Base-by-base conservation (phyloP, 2,113 vertebrate species). In the Uria aalge region DNA sequence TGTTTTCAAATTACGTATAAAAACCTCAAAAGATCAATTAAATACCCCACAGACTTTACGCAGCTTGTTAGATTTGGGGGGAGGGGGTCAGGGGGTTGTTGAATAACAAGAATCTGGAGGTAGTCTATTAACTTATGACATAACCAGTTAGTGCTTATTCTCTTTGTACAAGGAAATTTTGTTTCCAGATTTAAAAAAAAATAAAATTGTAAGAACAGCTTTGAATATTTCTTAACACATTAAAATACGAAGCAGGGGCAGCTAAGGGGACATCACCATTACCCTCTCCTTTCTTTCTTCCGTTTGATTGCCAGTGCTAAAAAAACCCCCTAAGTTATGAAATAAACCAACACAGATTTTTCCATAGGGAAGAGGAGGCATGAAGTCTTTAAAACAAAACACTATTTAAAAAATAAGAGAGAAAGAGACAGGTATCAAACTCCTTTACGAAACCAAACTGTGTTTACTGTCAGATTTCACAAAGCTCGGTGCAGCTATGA, bases 1-100 rank as follows among this genome's bases (percentile, higher is more conserved):
- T 96, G 96, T 83, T 97, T 90, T 90, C 43, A 92, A 62, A 77
- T 67, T 43, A 59, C 16, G 41, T 47, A 92, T 41, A 90, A 96
- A 90, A 77, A 67, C 78, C 56, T 90, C 85, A 93, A 62, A 92
- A 92, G 32, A 60, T 85, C 67, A 92, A 59, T 88, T 85, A 88
- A 85, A 90, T 86, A 93, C 50, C 32, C 29, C 22, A 38, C 26
- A 55, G n/a, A 53, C 32, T 82, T 85, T 56, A 76, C 60, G 17
- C 38, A 80, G 45, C 50, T 84, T 66, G 24, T 86, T 92, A 88
- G 63, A 63, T 76, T 50, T 55, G 43, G 23, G 21, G 7, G 38
- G 12, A 43, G 30, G 32, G 41, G 7, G 22, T 7, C 10, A 43
- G 57, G 15, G 15, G 18, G 5, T 15, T 45, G 38, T 73, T 88